Conservation (phyloP, 2,888 invertebrate genomes). For the Drosophila greeni region DNA sequence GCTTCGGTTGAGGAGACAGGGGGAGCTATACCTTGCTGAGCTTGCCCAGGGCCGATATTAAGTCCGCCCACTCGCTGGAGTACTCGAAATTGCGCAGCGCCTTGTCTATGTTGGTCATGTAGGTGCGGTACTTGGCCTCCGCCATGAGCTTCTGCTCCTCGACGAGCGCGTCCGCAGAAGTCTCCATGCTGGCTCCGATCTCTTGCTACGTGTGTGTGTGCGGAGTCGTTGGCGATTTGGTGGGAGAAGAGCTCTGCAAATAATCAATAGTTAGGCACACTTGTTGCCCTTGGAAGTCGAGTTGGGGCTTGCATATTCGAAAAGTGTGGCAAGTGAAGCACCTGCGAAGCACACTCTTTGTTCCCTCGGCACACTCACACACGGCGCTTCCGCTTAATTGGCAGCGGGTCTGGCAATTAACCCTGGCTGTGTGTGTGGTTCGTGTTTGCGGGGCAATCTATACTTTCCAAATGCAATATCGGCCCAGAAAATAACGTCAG, state of each 20-base stretch:
- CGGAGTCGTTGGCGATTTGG: slow-evolving; percentile 11
- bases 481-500: slow-evolving; percentile 18
- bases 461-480: slow-evolving; percentile 32
- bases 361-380: slow-evolving; percentile 11
- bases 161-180: slow-evolving; percentile 77
- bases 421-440: slow-evolving; percentile 9
- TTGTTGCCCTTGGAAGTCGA: slow-evolving; percentile 57
- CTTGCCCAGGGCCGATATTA: slow-evolving; percentile 93
- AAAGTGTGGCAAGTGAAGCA: slow-evolving; percentile 53
- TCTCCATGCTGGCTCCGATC: slow-evolving; percentile 70
- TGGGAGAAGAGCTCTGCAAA: slow-evolving; percentile 15
- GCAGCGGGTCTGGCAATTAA: slow-evolving; percentile 35
- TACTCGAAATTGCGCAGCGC: slow-evolving; percentile 94
- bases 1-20: neutral
- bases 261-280: slow-evolving; percentile 64
- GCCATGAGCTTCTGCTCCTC: slow-evolving; percentile 90
- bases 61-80: slow-evolving; percentile 96
- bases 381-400: slow-evolving; percentile 43
- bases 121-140: slow-evolving; percentile 89
- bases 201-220: neutral
- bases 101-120: slow-evolving; percentile 90
- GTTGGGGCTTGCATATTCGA: slow-evolving; percentile 6
- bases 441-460: slow-evolving; percentile 21
- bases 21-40: slow-evolving; percentile 87
- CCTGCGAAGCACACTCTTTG: slow-evolving; percentile 40